These are phyloP conservation scores for Peromyscus californicus DNA, from an alignment of 2,113 vertebrate genomes.

Conservation along the genomic window DNA sequence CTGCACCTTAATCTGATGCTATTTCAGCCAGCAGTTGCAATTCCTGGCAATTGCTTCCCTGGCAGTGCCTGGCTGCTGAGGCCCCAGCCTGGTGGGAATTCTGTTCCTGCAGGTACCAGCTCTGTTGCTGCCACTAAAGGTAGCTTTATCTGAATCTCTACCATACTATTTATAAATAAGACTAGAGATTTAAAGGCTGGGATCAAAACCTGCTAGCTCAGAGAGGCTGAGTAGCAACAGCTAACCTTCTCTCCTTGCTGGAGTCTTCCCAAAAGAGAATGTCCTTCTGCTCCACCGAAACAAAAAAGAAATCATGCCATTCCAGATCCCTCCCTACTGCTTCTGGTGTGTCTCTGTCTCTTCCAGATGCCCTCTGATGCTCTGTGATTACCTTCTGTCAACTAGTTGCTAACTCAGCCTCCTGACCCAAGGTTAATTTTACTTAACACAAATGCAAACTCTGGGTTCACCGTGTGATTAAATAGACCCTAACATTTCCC, in stretches of 20 bases:
- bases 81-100: not conserved
- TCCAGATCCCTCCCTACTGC: not conserved
- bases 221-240: not conserved
- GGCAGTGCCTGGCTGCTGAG: not conserved
- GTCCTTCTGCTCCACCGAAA: not conserved
- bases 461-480: not conserved
- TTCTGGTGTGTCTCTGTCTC: not conserved
- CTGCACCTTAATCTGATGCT: not conserved
- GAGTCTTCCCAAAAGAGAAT: not conserved
- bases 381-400: not conserved
- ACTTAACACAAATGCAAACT: not conserved
- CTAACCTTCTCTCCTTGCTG: not conserved
- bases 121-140: not conserved
- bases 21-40: not conserved
- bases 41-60: not conserved
- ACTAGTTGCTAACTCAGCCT: not conserved
- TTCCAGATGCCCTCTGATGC: not conserved
- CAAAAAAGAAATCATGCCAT: not conserved
- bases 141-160: not conserved
- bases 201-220: not conserved
- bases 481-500: not conserved
- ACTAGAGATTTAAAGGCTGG: not conserved
- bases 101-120: not conserved
- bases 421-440: not conserved
- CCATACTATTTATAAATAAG: not conserved